Base-by-base conservation (phyloP, 2,797 vertebrate genomes). In the Enteromius argenteus region DNA sequence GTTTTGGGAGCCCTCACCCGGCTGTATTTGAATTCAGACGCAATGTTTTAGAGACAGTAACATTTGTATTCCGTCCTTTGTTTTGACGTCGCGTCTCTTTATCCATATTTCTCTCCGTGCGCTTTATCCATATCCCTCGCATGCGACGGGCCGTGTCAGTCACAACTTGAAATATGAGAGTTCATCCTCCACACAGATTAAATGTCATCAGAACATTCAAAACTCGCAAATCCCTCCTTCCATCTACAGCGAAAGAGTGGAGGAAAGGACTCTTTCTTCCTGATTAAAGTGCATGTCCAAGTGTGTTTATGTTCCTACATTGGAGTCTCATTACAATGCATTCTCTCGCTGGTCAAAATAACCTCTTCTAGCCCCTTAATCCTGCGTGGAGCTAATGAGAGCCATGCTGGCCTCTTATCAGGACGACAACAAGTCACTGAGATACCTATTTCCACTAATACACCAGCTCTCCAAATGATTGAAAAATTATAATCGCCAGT, bases 271-370 rank as follows among this genome's bases (percentile, higher is more conserved):
- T 92, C 89, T 92, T 93, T 87, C 87, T 90, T 75, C 15, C 90
- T 95, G 95, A 95, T 95, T 95, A 94, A 94, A 94, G 92, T 91
- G 85, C 89, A 88, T 91, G 91, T 90, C 93, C 89, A 83, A 94
- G 93, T 89, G 92, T 92, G 92, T 94, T 94, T 93, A 90, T 46
- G 81, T 66, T 84, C 85, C 88, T 87, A 82, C 87, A 87, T 86
- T 86, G 88, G 90, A 91, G 89, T 86, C 93, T 95, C 94, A 95
- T 96, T 94, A 94, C 91, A 92, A 95, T 95, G 94, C 94, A 78
- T 91, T 93, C 89, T 91, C 93, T 94, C 93, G 92, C 92, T 91
- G 92, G 92, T 92, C 89, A 88, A 93, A 93, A 94, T 90, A 90
- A 90, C 90, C 89, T 87, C 80, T 86, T 90, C 92, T 88, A 89